Conservation (phyloP, 2,113 vertebrate genomes). For the Rhipidura dahli region DNA sequence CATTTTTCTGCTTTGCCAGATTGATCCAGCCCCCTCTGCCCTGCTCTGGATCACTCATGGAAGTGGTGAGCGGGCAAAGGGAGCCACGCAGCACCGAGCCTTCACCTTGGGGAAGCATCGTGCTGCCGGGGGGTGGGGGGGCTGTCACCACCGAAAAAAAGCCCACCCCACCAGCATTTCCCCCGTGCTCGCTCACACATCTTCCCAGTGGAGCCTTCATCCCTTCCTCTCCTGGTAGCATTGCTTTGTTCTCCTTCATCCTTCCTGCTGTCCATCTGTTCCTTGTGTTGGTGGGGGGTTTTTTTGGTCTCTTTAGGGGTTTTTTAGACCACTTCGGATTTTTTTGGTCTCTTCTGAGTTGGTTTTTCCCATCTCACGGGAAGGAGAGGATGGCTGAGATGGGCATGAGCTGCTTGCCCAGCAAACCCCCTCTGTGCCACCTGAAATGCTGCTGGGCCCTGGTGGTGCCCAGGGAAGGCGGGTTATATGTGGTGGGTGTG, state of each 20-base stretch:
- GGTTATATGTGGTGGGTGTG: not conserved
- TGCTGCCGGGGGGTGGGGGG: not conserved
- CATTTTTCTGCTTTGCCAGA: slow-evolving; percentile 76
- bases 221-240: not conserved
- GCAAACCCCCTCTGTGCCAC: not conserved
- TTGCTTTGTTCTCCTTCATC: not conserved
- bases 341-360: not conserved
- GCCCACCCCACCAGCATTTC: slow-evolving; percentile 5
- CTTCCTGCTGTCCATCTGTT: not conserved
- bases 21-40: slow-evolving; percentile 73
- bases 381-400: not conserved
- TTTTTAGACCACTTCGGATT: not conserved
- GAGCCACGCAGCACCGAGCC: not conserved
- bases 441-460: not conserved
- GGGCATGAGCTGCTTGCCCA: not conserved
- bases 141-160: not conserved
- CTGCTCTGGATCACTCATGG: slow-evolving; percentile 58
- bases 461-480: no score
- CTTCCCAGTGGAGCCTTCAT: not conserved
- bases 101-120: not conserved
- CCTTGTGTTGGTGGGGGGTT: rapidly evolving
- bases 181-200: not conserved
- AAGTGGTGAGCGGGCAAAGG: not conserved
- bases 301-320: not conserved
- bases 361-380: not conserved